phyloP scores from a whole-genome alignment of 2,888 invertebrate species.

The Linnaemya tessellans region DNA sequence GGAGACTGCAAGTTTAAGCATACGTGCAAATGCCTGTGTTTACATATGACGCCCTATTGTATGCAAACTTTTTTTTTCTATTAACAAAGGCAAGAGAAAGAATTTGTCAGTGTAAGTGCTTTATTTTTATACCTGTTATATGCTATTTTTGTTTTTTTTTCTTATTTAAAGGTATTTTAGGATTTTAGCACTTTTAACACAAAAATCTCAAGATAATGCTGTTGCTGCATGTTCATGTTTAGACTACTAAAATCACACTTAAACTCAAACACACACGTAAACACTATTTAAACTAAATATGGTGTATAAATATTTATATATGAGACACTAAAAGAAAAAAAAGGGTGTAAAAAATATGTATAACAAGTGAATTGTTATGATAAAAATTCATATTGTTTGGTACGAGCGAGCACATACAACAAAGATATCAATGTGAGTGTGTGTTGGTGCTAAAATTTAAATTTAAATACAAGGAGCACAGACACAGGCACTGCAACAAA shows the following conservation, averaged over 20 bases:
- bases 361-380: slow-evolving; percentile 67
- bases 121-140: slow-evolving; percentile 4
- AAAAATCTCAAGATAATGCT: slow-evolving; percentile 63
- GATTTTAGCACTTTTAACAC: slow-evolving; percentile 64
- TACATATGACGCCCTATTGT: slow-evolving; percentile 76
- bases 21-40: slow-evolving; percentile 54
- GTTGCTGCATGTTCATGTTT: slow-evolving; percentile 52
- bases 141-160: slow-evolving; percentile 4
- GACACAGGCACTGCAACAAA: slow-evolving; percentile 8
- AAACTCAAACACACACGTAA: slow-evolving; percentile 13
- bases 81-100: slow-evolving; percentile 25
- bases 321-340: slow-evolving; percentile 21
- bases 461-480: slow-evolving; percentile 21
- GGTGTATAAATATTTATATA: slow-evolving; percentile 39
- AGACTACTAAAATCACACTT: slow-evolving; percentile 52
- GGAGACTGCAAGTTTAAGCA: slow-evolving; percentile 1
- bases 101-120: slow-evolving; percentile 35
- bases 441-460: slow-evolving; percentile 49
- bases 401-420: neutral
- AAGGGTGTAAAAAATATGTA: neutral
- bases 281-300: slow-evolving; percentile 17
- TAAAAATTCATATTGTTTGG: slow-evolving; percentile 64
- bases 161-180: slow-evolving; percentile 62
- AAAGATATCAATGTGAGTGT: neutral
- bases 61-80: slow-evolving; percentile 75